A percentile compares a stretch with the other conserved stretches of the same genome.
Conservation (phyloP, 2,888 invertebrate genomes). For the Cerastis leucographa region DNA sequence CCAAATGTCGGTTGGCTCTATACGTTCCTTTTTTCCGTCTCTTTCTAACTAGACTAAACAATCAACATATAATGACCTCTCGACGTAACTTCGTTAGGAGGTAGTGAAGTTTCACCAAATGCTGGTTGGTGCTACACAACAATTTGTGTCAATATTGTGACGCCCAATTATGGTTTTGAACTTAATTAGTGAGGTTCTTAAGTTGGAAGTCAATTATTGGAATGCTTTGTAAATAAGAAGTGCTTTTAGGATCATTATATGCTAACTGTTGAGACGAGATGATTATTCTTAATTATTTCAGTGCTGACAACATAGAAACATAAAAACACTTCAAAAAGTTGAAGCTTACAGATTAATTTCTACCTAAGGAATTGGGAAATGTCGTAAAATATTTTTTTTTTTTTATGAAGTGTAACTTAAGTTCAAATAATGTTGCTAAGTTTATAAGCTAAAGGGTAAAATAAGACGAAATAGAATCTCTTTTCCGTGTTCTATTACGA, state of each 20-base stretch:
- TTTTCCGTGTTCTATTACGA: background rate
- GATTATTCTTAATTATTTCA: slow-evolving; percentile 28
- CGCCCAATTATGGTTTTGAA: slow-evolving; percentile 66
- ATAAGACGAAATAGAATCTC: too few relatives aligned
- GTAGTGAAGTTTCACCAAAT: slow-evolving; percentile 25
- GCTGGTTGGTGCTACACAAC: slow-evolving; percentile 46
- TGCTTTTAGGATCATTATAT: slow-evolving; percentile 9
- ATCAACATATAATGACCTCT: slow-evolving; percentile 44
- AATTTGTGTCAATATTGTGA: slow-evolving; percentile 70
- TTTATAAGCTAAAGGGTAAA: background rate
- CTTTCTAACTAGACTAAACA: slow-evolving; percentile 36
- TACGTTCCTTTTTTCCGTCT: slow-evolving; percentile 71
- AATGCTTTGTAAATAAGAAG: slow-evolving; percentile 35
- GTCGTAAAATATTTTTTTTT: too few relatives aligned
- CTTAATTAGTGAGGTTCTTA: slow-evolving; percentile 70
- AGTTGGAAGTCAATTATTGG: slow-evolving; percentile 55
- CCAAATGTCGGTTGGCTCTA: slow-evolving; percentile 26
- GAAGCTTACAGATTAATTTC: background rate
- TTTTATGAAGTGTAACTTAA: too few relatives aligned
- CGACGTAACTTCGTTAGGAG: slow-evolving; percentile 5
- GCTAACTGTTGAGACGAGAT: background rate
- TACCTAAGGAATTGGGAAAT: background rate
- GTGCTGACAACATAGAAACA: background rate
- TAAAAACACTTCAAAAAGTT: slow-evolving; percentile 13
- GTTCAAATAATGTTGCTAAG: background rate